Evolutionary conservation across 1,140 invertebrate species (phyloP).

Genomic region (Bombus vancouverensis): DNA sequence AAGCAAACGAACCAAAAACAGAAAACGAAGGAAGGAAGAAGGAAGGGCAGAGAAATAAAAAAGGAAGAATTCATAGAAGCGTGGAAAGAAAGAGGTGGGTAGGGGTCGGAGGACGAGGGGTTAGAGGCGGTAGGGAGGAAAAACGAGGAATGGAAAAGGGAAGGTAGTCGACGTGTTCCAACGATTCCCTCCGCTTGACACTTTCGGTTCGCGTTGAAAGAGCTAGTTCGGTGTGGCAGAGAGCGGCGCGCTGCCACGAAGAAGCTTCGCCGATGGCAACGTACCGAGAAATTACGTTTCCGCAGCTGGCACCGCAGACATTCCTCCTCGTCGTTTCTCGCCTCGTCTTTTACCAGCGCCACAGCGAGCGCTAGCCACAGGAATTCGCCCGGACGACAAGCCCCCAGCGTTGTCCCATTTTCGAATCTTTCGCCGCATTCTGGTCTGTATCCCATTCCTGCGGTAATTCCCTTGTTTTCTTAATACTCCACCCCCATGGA

Average conservation of each 20-base stretch:
- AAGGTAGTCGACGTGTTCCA: constrained; percentile 44
- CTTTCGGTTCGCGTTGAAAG: constrained; percentile 52
- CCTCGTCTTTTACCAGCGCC: constrained; percentile 28
- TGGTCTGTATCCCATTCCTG: background rate
- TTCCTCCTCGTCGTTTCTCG: constrained; percentile 55
- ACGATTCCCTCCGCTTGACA: constrained; percentile 56
- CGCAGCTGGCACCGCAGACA: constrained; percentile 68
- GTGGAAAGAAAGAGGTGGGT: background rate
- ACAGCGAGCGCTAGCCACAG: constrained; percentile 38
- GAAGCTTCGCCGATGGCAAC: constrained; percentile 67
- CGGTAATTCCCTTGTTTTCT: too few relatives aligned
- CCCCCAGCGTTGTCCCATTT: constrained; percentile 30
- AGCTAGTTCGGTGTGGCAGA: constrained; percentile 28
- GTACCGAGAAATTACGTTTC: constrained; percentile 70
- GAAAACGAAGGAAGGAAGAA: background rate
- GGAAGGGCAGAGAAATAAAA: background rate
- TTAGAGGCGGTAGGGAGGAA: too few relatives aligned
- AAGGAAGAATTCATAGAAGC: background rate
- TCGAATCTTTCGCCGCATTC: constrained; percentile 1
- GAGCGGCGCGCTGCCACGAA: constrained; percentile 30
- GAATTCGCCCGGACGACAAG: constrained; percentile 35
- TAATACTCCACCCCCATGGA: too few relatives aligned
- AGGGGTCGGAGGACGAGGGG: background rate
- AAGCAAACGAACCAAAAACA: background rate
- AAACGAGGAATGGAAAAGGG: background rate